These are phyloP conservation scores for Hirtodrosophila duncani DNA, from an alignment of 2,888 invertebrate genomes.

Conservation along the genomic window DNA sequence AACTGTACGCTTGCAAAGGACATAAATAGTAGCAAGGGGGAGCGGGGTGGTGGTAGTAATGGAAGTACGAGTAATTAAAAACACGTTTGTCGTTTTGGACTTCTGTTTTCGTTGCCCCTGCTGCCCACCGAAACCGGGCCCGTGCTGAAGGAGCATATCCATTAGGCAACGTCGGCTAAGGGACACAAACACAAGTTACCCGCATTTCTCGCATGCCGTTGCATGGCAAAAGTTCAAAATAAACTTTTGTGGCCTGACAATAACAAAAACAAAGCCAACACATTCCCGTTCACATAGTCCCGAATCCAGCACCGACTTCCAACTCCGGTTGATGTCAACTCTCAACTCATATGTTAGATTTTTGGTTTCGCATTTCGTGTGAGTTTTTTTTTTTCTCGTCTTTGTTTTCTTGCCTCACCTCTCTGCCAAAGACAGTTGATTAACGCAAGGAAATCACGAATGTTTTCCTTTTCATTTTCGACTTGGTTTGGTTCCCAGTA, in stretches of 20 bases:
- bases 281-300: slow-evolving; percentile 40
- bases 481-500: slow-evolving; percentile 27
- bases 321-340: slow-evolving; percentile 72
- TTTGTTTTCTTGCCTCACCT: slow-evolving; percentile 26
- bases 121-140: slow-evolving; percentile 16
- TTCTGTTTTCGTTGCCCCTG: slow-evolving; percentile 13
- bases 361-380: slow-evolving; percentile 54
- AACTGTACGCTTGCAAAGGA: slow-evolving; percentile 38
- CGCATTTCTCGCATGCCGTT: slow-evolving; percentile 56
- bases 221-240: slow-evolving; percentile 70
- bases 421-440: slow-evolving; percentile 45
- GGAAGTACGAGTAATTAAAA: slow-evolving; percentile 70
- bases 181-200: slow-evolving; percentile 39
- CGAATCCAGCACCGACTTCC: too few relatives aligned
- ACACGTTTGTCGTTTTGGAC: slow-evolving; percentile 65
- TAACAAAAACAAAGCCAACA: slow-evolving; percentile 20
- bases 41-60: slow-evolving; percentile 1
- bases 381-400: slow-evolving; percentile 4
- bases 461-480: slow-evolving; percentile 30
- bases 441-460: slow-evolving; percentile 63
- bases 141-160: too few relatives aligned
- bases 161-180: slow-evolving; percentile 51
- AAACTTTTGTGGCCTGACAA: slow-evolving; percentile 68
- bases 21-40: slow-evolving; percentile 31
- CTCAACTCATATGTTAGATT: too few relatives aligned